Percentiles rank a stretch among this genome's conserved stretches.
Conservation (phyloP, 2,113 vertebrate genomes). For the Chlamydotis undulata region DNA sequence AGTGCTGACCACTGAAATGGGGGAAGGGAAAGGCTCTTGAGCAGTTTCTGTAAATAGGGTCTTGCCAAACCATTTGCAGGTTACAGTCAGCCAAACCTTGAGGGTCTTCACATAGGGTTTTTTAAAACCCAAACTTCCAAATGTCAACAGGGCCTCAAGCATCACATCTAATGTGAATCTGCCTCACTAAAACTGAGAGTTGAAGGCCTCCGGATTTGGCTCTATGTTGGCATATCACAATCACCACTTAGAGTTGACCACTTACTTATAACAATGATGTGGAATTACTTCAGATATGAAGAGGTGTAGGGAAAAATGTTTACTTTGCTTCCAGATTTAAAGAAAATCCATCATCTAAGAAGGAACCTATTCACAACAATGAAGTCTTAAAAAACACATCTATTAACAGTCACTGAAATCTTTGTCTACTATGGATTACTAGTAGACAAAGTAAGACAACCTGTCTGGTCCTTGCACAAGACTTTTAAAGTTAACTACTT, state of each 20-base stretch:
- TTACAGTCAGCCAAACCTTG: slow-evolving; percentile 22
- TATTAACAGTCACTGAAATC: neutral
- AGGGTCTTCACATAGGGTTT: neutral
- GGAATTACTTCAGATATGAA: neutral
- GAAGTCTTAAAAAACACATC: neutral
- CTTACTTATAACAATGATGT: neutral
- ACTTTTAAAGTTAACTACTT: neutral
- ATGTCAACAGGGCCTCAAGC: neutral
- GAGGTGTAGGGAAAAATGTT: neutral
- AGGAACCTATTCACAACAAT: neutral
- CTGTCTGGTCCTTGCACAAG: neutral
- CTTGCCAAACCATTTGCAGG: slow-evolving; percentile 48
- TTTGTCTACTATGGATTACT: neutral
- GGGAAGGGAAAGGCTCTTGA: slow-evolving; percentile 36
- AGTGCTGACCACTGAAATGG: slow-evolving; percentile 48
- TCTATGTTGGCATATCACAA: neutral
- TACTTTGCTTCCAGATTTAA: neutral
- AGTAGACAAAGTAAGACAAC: neutral
- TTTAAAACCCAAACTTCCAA: neutral
- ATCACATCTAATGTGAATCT: slow-evolving; percentile 1
- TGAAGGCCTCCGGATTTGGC: neutral
- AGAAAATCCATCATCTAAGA: neutral
- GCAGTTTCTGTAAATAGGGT: slow-evolving; percentile 3
- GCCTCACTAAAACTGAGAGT: neutral
- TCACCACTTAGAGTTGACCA: neutral